Base-by-base conservation (phyloP, 2,888 invertebrate species). In the Trilocha varians region DNA sequence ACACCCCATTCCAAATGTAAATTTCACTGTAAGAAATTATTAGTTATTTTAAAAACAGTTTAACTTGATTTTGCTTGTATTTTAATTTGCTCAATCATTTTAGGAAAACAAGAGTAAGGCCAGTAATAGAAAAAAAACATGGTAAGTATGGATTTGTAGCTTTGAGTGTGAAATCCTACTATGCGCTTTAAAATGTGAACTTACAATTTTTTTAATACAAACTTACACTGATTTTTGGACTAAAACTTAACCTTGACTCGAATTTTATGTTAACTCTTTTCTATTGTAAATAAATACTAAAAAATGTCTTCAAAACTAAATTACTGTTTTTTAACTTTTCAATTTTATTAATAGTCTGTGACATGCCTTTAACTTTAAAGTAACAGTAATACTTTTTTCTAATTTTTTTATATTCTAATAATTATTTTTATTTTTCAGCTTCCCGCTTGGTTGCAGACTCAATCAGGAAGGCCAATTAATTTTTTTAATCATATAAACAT, bases 41-140 rank as follows among this genome's bases (percentile, higher is more conserved):
- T n/a, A n/a, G n/a, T n/a, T n/a, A n/a, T n/a, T n/a, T n/a, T n/a
- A n/a, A n/a, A n/a, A n/a, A n/a, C n/a, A n/a, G n/a, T n/a, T n/a
- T n/a, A n/a, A n/a, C n/a, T n/a, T n/a, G n/a, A 18, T 25, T 9
- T 40, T 43, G 35, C 40, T 32, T 39, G 38, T 42, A 39, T 42
- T 55, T 51, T 53, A 49, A 38, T 38, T 46, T 47, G 48, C 47
- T 57, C 46, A 46, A 17, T 40, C 33, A 36, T 79, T 79, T 64
- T 82, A 82, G 82, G 80, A 78, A 82, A 82, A 78, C 70, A 59
- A 54, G 78, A 80, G 44, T 82, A 82, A 57, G 62, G 67, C 65
- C 49, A 18, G 65, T 58, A 48, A 49, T 44, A 47, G 13, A 42
- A 32, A 44, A 43, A 36, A 32, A 11, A 16, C 16, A 34, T 49